These are phyloP conservation scores for Coleophora deauratella DNA, from an alignment of 2,888 invertebrate genomes.

Conservation along the genomic window DNA sequence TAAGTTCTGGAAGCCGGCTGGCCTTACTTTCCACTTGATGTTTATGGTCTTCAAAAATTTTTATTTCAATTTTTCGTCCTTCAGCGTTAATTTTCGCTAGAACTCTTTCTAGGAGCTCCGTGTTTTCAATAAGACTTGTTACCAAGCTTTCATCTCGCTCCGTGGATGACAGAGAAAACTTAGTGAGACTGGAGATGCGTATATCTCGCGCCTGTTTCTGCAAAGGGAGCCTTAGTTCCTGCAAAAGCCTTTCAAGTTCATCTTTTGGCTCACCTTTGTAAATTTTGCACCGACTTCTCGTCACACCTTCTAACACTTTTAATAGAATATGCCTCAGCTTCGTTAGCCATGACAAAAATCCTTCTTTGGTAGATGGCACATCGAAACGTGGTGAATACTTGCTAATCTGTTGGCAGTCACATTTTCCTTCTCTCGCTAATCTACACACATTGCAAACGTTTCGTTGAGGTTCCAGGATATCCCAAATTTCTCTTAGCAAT, in stretches of 20 bases:
- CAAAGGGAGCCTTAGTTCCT: constrained; percentile 21
- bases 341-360: constrained; percentile 24
- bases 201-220: constrained; percentile 2
- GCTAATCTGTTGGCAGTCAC: no score
- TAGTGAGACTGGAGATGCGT: constrained; percentile 17
- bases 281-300: constrained; percentile 20
- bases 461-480: no score
- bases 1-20: no score
- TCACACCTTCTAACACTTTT: constrained; percentile 20
- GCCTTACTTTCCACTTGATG: no score
- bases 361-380: constrained; percentile 4
- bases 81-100: constrained; percentile 17
- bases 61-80: no score
- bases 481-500: no score
- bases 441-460: no score
- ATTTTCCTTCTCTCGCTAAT: no score
- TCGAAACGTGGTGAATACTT: no score
- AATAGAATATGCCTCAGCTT: constrained; percentile 28
- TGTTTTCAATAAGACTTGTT: constrained; percentile 19
- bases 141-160: constrained; percentile 11
- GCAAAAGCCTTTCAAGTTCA: constrained; percentile 25
- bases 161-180: constrained; percentile 4
- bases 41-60: no score
- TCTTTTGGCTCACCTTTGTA: constrained; percentile 10
- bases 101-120: constrained; percentile 23